Base-by-base conservation (phyloP, 2,797 vertebrate genomes). In the Harpagifer antarcticus region DNA sequence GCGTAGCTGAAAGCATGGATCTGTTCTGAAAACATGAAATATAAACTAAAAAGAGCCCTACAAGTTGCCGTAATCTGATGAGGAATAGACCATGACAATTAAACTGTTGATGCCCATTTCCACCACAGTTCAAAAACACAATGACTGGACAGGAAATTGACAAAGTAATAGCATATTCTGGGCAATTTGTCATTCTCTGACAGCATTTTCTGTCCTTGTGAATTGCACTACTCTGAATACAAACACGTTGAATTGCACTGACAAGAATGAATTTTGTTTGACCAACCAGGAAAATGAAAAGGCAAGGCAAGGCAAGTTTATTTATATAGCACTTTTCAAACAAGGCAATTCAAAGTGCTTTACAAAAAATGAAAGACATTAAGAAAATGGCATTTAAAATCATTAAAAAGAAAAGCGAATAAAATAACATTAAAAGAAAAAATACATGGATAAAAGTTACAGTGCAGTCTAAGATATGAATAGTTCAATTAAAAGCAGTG, bases 131-230 rank as follows among this genome's bases (percentile, higher is more conserved):
- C 40, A 65, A 63, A 83, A 79, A 69, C 68, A 78, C 66, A 70
- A 63, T 19, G 50, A 71, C 60, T 58, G 37, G 64, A 72, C 76
- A 82, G 85, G 81, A 90, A 86, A 90, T 81, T 87, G 82, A 82
- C 81, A 84, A 55, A 37, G 61, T 77, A 84, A 88, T 70, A 82
- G 71, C 68, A 84, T 79, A 83, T 87, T 76, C 78, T 47, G 17
- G 40, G 57, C 63, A 80, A 85, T 85, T 86, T 86, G 50, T 83
- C 82, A 84, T 79, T 84, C 78, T 79, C 42, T 79, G 84, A 84
- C 76, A 83, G 72, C 55, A 31, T 60, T 31, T 61, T 65, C 70
- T 43, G 79, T 86, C 60, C 69, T 16, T 27, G 27, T 27, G 4
- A 27, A 27, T 27, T 27, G 27, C 56, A 20, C 72, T 19, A 40